Percentiles rank a stretch among this genome's conserved stretches.
phyloP scores from a whole-genome alignment of 92 coral and sea anemone species.

The Palythoa grandis region DNA sequence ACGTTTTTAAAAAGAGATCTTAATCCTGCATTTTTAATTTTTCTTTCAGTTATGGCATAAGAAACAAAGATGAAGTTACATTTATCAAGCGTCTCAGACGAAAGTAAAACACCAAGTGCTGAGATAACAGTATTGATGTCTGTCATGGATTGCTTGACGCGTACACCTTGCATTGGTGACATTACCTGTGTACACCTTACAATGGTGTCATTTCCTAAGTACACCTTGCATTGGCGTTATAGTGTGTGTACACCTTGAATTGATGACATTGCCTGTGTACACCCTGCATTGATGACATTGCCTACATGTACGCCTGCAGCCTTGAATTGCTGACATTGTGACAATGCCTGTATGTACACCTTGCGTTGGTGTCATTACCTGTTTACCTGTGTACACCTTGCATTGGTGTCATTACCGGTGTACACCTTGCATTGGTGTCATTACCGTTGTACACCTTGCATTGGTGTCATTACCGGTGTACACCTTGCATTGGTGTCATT shows the following conservation, averaged over 20 bases:
- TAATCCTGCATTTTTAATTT: background rate
- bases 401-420: background rate
- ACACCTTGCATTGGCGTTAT: background rate
- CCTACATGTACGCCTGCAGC: background rate
- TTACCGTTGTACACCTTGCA: background rate
- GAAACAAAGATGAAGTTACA: conserved; percentile 85
- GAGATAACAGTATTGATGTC: too few relatives aligned
- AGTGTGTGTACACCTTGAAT: too few relatives aligned
- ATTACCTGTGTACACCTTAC: background rate
- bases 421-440: background rate
- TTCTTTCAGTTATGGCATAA: conserved; percentile 82
- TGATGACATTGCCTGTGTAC: too few relatives aligned
- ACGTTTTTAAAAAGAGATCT: too few relatives aligned
- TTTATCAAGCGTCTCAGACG: conserved; percentile 82
- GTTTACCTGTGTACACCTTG: background rate
- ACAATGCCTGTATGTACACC: background rate
- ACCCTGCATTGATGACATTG: too few relatives aligned
- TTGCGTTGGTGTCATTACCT: background rate
- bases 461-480: too few relatives aligned
- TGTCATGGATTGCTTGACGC: too few relatives aligned
- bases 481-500: too few relatives aligned
- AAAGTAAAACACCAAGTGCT: conserved; percentile 46
- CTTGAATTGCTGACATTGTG: background rate
- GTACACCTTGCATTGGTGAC: background rate
- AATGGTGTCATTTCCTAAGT: background rate